These are phyloP conservation scores for Tridacna crocea DNA, from an alignment of 2,888 invertebrate species.

Conservation along the genomic window DNA sequence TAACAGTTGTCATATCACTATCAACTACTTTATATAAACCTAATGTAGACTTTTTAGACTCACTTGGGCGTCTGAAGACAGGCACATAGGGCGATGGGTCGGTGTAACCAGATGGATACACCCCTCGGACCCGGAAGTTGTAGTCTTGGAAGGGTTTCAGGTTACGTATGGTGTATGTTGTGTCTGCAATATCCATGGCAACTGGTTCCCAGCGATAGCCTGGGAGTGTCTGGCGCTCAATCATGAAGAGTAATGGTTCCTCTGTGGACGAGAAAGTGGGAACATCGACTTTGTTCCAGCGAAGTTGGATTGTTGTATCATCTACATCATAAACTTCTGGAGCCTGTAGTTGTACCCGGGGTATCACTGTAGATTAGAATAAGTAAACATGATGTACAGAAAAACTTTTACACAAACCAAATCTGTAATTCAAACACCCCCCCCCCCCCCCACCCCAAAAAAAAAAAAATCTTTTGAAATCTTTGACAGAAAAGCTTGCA, in stretches of 20 bases:
- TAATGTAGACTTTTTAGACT: constrained; percentile 68
- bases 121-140: constrained; percentile 96
- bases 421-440: no score
- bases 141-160: constrained; percentile 97
- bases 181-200: constrained; percentile 73
- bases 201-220: constrained; percentile 77
- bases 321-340: constrained; percentile 74
- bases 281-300: constrained; percentile 76
- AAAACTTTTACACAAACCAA: no score
- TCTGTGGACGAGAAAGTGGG: constrained; percentile 73
- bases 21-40: constrained; percentile 38
- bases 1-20: constrained; percentile 28
- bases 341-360: constrained; percentile 73
- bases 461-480: no score
- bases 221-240: constrained; percentile 76
- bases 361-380: constrained; percentile 69
- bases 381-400: not conserved
- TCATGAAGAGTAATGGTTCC: constrained; percentile 75
- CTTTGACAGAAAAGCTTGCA: no score
- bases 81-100: constrained; percentile 95
- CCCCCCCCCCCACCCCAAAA: no score
- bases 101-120: constrained; percentile 95
- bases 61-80: constrained; percentile 78
- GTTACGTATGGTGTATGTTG: constrained; percentile 73
- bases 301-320: constrained; percentile 69